phyloP scores from a whole-genome alignment of 2,113 vertebrate species.

The Euleptes europaea region DNA sequence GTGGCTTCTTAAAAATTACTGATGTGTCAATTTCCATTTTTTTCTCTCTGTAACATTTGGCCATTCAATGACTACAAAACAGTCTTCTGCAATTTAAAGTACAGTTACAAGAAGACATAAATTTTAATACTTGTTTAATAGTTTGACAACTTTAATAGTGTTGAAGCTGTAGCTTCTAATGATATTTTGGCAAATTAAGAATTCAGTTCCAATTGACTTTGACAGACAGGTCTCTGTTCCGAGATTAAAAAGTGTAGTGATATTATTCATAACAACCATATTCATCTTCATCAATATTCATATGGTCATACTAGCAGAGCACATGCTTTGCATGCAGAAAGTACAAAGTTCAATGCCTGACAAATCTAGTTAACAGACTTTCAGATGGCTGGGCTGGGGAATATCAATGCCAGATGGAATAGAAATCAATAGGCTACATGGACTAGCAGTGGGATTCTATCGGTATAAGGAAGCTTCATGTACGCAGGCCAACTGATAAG shows the following conservation, averaged over 20 bases:
- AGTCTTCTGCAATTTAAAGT: neutral
- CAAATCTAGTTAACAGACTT: neutral
- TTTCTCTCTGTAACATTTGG: neutral
- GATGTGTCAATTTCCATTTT: neutral
- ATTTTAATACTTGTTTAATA: conserved; percentile 13
- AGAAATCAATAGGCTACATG: neutral
- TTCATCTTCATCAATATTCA: conserved; percentile 16
- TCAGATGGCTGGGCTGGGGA: neutral
- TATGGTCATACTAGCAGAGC: conserved; percentile 19
- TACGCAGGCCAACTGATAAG: neutral
- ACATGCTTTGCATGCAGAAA: neutral
- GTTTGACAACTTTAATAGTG: conserved; percentile 11
- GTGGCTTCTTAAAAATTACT: fast-evolving
- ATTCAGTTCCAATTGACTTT: conserved; percentile 28
- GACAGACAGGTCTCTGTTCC: conserved; percentile 4
- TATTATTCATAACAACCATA: conserved; percentile 3
- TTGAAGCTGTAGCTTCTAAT: conserved; percentile 14
- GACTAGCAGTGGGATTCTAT: neutral
- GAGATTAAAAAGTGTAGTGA: conserved; percentile 2
- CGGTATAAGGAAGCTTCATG: neutral
- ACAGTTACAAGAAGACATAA: neutral
- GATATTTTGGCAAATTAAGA: conserved; percentile 30
- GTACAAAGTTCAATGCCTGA: neutral
- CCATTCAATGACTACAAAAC: neutral
- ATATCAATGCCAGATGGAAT: neutral